phyloP scores from a whole-genome alignment of 2,797 vertebrate genomes.

The Sebastolobus altivelis region DNA sequence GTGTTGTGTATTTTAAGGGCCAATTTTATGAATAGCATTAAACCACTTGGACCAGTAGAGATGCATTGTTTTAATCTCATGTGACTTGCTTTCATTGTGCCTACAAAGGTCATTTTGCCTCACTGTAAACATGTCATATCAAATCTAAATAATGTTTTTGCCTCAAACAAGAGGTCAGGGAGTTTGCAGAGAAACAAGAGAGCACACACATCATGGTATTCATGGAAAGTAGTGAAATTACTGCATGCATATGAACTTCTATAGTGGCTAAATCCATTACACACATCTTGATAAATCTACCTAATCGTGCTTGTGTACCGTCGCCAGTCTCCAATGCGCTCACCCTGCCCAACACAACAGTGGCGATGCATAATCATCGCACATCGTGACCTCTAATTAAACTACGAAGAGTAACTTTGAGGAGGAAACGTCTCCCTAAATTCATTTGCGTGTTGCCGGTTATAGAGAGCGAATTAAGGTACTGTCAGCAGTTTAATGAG shows the following conservation, averaged over 20 bases:
- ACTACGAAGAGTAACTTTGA: constrained; percentile 67
- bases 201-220: not conserved
- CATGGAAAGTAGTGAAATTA: not conserved
- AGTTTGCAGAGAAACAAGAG: not conserved
- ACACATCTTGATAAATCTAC: constrained; percentile 54
- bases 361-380: constrained; percentile 61
- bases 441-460: constrained; percentile 61
- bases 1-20: constrained; percentile 12
- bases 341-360: constrained; percentile 50
- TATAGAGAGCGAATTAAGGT: constrained; percentile 68
- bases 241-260: constrained; percentile 34
- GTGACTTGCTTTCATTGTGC: constrained; percentile 56
- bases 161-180: constrained; percentile 24
- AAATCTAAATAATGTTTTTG: constrained; percentile 42
- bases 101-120: constrained; percentile 69
- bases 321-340: constrained; percentile 50
- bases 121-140: constrained; percentile 62
- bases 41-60: constrained; percentile 17
- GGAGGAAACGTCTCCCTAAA: constrained; percentile 59
- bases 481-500: constrained; percentile 82
- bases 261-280: constrained; percentile 57
- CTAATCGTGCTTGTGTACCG: constrained; percentile 42
- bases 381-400: constrained; percentile 79
- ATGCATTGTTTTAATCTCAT: constrained; percentile 54
- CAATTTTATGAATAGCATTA: constrained; percentile 34